phyloP scores from a whole-genome alignment of 2,888 invertebrate genomes.

The Caenorhabditis drosophilae region DNA sequence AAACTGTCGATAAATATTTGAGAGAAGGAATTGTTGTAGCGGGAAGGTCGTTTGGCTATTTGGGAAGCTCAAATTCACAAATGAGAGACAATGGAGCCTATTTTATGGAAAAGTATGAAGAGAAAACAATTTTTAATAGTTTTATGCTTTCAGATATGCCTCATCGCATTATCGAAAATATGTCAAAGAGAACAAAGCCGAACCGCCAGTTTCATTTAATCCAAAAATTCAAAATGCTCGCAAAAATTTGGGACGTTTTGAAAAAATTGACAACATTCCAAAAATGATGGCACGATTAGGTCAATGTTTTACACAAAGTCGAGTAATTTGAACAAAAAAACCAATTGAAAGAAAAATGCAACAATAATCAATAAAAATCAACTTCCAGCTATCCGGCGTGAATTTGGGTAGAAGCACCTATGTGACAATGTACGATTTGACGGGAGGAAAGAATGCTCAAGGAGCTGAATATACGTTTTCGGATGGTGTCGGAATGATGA shows the following conservation, averaged over 20 bases:
- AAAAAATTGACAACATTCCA: slow-evolving; percentile 61
- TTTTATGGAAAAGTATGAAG: slow-evolving; percentile 40
- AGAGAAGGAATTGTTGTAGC: slow-evolving; percentile 53
- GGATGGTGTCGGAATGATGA: slow-evolving; percentile 66
- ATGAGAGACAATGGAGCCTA: slow-evolving; percentile 68
- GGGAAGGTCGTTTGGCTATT: slow-evolving; percentile 26
- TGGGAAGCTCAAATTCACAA: slow-evolving; percentile 68
- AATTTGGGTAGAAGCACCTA: slow-evolving; percentile 26
- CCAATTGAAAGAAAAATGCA: too few relatives aligned
- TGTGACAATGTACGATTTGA: slow-evolving; percentile 37
- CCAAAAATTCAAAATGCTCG: slow-evolving; percentile 44
- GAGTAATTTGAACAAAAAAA: slow-evolving; percentile 12
- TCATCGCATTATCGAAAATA: slow-evolving; percentile 26
- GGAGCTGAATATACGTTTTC: slow-evolving; percentile 48
- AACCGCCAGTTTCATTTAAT: slow-evolving; percentile 21
- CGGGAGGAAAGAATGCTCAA: slow-evolving; percentile 42
- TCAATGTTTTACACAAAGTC: slow-evolving; percentile 69
- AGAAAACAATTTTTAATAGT: not conserved
- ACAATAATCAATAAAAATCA: not conserved
- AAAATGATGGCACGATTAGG: slow-evolving; percentile 70
- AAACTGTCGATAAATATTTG: slow-evolving; percentile 47
- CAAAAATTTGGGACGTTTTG: slow-evolving; percentile 53
- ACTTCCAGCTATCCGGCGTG: slow-evolving; percentile 39
- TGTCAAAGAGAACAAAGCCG: not conserved
- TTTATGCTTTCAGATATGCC: not conserved